Evolutionary conservation across 2,888 invertebrate species (phyloP).

Genomic region (Dascillus cervinus): DNA sequence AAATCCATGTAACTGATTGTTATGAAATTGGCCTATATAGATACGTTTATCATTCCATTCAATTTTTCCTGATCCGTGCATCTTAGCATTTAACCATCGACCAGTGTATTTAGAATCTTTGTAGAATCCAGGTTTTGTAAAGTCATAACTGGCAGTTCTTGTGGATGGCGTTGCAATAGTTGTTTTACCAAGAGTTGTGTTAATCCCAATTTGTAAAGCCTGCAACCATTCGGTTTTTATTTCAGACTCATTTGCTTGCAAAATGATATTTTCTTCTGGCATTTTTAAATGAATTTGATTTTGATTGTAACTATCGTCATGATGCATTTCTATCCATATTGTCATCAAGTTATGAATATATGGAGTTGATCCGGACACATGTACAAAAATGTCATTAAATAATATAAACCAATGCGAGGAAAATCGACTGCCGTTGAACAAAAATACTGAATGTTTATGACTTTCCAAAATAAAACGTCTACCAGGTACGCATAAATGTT

Average conservation of each 20-base stretch:
- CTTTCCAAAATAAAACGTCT: slow-evolving; percentile 76
- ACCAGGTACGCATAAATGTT: slow-evolving; percentile 54
- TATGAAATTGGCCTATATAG: slow-evolving; percentile 74
- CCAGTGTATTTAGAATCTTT: slow-evolving; percentile 76
- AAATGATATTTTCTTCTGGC: slow-evolving; percentile 68
- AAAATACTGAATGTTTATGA: slow-evolving; percentile 57
- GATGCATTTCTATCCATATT: slow-evolving; percentile 70
- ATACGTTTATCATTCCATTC: slow-evolving; percentile 74
- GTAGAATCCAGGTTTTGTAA: slow-evolving; percentile 61
- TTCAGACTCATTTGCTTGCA: slow-evolving; percentile 57
- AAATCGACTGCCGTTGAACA: slow-evolving; percentile 65
- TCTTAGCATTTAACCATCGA: slow-evolving; percentile 73
- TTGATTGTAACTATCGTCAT: slow-evolving; percentile 48
- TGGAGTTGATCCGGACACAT: slow-evolving; percentile 60
- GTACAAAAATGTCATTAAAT: slow-evolving; percentile 74
- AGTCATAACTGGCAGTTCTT: slow-evolving; percentile 65
- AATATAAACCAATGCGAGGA: slow-evolving; percentile 74
- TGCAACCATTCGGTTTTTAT: slow-evolving; percentile 77
- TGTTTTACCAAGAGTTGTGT: slow-evolving; percentile 55
- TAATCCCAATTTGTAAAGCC: slow-evolving; percentile 66
- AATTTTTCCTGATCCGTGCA: slow-evolving; percentile 76
- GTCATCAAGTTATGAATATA: slow-evolving; percentile 62
- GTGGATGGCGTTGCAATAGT: slow-evolving; percentile 60
- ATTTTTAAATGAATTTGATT: slow-evolving; percentile 63
- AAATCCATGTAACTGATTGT: slow-evolving; percentile 65